These are phyloP conservation scores for Liparis tanakae DNA, from an alignment of 2,797 vertebrate species.

Conservation along the genomic window DNA sequence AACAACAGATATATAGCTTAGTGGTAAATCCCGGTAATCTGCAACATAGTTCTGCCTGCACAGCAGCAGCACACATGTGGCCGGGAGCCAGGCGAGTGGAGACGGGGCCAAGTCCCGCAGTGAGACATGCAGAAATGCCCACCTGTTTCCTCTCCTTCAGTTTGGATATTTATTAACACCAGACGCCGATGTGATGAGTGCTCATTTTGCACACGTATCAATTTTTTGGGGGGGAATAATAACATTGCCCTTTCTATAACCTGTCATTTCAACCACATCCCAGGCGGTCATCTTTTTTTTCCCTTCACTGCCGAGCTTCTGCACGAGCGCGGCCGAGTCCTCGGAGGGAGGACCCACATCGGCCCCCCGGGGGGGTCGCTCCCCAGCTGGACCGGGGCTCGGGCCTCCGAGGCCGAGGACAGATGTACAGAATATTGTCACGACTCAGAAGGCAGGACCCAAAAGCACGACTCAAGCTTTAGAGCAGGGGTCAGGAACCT, in stretches of 20 bases:
- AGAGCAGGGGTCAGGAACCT: too few relatives aligned
- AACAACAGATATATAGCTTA: conserved; percentile 12
- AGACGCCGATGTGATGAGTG: conserved; percentile 52
- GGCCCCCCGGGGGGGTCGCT: conserved; percentile 35
- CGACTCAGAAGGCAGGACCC: too few relatives aligned
- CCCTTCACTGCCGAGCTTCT: conserved; percentile 18
- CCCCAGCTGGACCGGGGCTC: conserved; percentile 42
- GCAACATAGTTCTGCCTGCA: conserved; percentile 16
- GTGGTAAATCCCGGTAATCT: conserved; percentile 22
- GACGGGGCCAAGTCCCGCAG: conserved; percentile 46
- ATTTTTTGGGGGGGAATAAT: conserved; percentile 37
- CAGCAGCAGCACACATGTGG: conserved; percentile 43
- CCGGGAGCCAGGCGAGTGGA: conserved; percentile 39
- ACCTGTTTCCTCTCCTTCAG: conserved; percentile 70
- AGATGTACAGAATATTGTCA: conserved; percentile 57
- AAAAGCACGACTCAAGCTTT: too few relatives aligned
- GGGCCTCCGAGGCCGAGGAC: conserved; percentile 33
- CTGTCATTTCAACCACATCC: conserved; percentile 38
- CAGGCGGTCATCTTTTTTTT: conserved; percentile 34
- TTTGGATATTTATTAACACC: conserved; percentile 62
- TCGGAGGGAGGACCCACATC: conserved; percentile 27
- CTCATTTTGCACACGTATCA: conserved; percentile 59
- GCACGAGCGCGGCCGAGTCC: conserved; percentile 19
- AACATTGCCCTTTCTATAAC: conserved; percentile 27
- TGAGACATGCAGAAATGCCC: conserved; percentile 61